Conservation (phyloP, 2,113 vertebrate genomes). For the Elaphurus davidianus region DNA sequence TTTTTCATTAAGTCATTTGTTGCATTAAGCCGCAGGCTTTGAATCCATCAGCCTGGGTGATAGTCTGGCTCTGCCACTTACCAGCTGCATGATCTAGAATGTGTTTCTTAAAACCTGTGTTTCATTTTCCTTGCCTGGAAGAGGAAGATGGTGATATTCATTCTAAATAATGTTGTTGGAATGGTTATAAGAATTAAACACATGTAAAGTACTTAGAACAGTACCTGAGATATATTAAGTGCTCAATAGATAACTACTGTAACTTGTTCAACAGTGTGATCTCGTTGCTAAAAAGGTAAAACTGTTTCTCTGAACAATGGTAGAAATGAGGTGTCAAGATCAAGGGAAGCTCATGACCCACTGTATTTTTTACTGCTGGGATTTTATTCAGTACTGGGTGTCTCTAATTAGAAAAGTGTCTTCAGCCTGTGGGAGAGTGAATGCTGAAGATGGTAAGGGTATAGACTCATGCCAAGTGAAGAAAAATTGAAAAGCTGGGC, state of each 20-base stretch:
- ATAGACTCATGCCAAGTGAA: not conserved
- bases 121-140: slow-evolving; percentile 44
- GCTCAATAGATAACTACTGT: not conserved
- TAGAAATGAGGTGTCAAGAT: not conserved
- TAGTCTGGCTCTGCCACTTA: not conserved
- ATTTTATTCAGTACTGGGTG: not conserved
- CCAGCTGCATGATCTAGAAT: not conserved
- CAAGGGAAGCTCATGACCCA: not conserved
- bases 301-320: not conserved
- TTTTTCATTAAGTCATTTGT: slow-evolving; percentile 23
- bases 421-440: not conserved
- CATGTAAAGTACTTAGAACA: not conserved
- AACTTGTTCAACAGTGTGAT: not conserved
- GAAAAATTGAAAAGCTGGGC: not conserved
- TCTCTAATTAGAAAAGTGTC: not conserved
- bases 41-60: not conserved
- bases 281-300: not conserved
- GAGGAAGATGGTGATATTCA: not conserved
- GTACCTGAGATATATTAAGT: not conserved
- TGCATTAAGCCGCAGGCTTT: not conserved
- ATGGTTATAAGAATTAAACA: not conserved
- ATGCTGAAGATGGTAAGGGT: not conserved
- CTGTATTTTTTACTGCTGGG: not conserved
- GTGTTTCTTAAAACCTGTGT: slow-evolving; percentile 1
- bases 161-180: not conserved